Conservation (phyloP, 1,140 invertebrate species). For the Drosophila repletoides region DNA sequence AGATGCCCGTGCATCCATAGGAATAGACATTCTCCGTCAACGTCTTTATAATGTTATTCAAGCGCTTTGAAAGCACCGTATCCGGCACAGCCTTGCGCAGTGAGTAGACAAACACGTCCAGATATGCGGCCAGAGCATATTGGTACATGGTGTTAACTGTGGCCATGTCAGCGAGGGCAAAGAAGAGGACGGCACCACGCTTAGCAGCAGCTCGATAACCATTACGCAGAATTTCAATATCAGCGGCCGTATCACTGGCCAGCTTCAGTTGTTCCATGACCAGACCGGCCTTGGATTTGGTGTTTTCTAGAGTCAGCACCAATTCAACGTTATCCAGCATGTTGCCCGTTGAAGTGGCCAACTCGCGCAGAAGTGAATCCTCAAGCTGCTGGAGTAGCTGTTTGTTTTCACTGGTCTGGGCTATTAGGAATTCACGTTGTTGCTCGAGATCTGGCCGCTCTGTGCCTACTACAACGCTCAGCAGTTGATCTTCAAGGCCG, state of each 20-base stretch:
- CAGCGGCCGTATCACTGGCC: constrained; percentile 86
- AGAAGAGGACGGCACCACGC: constrained; percentile 94
- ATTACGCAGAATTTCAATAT: constrained; percentile 92
- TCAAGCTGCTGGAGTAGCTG: constrained; percentile 91
- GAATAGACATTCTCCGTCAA: constrained; percentile 94
- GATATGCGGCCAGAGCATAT: constrained; percentile 91
- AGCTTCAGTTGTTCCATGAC: constrained; percentile 89
- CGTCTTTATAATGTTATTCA: constrained; percentile 91
- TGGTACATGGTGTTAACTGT: constrained; percentile 95
- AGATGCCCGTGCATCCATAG: constrained; percentile 95
- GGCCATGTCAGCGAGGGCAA: constrained; percentile 93
- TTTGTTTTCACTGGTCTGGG: constrained; percentile 93
- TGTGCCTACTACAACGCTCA: constrained; percentile 92
- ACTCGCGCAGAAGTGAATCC: constrained; percentile 90
- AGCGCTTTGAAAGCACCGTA: constrained; percentile 86
- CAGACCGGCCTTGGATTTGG: constrained; percentile 91
- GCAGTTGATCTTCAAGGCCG: constrained; percentile 93
- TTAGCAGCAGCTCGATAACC: constrained; percentile 91
- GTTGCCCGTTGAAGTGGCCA: constrained; percentile 92
- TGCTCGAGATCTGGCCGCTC: constrained; percentile 93
- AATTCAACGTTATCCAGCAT: constrained; percentile 95
- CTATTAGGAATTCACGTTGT: constrained; percentile 90
- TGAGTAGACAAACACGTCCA: constrained; percentile 91
- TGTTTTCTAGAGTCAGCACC: constrained; percentile 93
- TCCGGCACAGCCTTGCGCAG: constrained; percentile 91